phyloP scores from a whole-genome alignment of 2,113 vertebrate genomes.

The Lepus timidus region DNA sequence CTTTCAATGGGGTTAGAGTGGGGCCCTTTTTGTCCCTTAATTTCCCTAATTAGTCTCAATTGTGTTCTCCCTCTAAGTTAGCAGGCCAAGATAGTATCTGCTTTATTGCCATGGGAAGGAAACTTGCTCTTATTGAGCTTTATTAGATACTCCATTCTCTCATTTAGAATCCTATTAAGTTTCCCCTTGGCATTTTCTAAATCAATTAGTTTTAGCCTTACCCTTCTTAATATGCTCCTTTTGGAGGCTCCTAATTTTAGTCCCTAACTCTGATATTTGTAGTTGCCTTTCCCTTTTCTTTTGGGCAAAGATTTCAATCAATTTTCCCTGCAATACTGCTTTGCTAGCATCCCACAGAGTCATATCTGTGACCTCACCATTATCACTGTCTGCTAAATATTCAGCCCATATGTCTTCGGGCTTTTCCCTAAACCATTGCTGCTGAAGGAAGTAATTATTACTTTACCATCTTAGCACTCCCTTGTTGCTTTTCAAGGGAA shows the following conservation, averaged over 20 bases:
- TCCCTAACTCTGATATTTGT: slow-evolving; percentile 82
- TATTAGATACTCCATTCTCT: slow-evolving; percentile 83
- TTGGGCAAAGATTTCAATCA: slow-evolving; percentile 86
- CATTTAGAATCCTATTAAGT: slow-evolving; percentile 86
- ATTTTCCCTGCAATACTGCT: slow-evolving; percentile 81
- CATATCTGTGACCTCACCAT: slow-evolving; percentile 82
- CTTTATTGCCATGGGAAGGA: slow-evolving; percentile 80
- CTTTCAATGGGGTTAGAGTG: slow-evolving; percentile 65
- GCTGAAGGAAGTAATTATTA: slow-evolving; percentile 85
- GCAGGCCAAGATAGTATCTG: slow-evolving; percentile 79
- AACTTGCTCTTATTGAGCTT: slow-evolving; percentile 75
- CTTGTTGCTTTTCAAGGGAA: slow-evolving; percentile 79
- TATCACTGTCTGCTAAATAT: slow-evolving; percentile 84
- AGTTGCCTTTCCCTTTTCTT: slow-evolving; percentile 81
- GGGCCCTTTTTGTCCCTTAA: slow-evolving; percentile 77
- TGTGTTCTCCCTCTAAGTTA: slow-evolving; percentile 75
- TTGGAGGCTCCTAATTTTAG: slow-evolving; percentile 84
- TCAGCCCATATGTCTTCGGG: slow-evolving; percentile 84
- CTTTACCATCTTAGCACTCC: slow-evolving; percentile 82
- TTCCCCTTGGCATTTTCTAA: slow-evolving; percentile 85
- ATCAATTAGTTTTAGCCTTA: slow-evolving; percentile 86
- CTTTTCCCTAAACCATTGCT: slow-evolving; percentile 81
- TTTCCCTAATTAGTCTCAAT: slow-evolving; percentile 85
- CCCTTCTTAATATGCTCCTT: slow-evolving; percentile 85
- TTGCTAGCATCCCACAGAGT: slow-evolving; percentile 79